phyloP scores from a whole-genome alignment of 92 coral and sea anemone species.

The Epizoanthus illoricatus region DNA sequence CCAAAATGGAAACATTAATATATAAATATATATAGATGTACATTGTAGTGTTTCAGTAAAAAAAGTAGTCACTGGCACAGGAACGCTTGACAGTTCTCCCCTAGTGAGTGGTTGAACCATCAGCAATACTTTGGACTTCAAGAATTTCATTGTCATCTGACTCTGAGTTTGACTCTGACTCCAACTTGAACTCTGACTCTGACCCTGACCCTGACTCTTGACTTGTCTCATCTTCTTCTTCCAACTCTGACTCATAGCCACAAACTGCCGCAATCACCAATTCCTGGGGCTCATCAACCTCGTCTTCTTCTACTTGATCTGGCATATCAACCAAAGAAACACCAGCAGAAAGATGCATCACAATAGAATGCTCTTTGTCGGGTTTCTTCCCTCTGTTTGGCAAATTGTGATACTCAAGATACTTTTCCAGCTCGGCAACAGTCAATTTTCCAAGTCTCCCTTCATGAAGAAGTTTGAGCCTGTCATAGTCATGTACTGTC shows the following conservation, averaged over 20 bases:
- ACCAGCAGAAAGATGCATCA: slow-evolving; percentile 22
- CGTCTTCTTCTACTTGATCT: background rate
- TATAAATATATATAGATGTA: background rate
- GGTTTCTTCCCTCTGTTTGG: slow-evolving; percentile 31
- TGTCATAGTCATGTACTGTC: slow-evolving; percentile 28
- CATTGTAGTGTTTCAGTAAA: background rate
- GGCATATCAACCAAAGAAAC: slow-evolving; percentile 14
- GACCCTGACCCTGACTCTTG: background rate
- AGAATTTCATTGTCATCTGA: background rate
- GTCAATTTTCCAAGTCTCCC: slow-evolving; percentile 35
- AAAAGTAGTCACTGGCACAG: background rate
- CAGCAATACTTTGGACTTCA: background rate
- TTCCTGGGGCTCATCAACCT: slow-evolving; percentile 3
- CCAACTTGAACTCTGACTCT: too few species aligned
- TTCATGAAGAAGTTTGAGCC: slow-evolving; percentile 10
- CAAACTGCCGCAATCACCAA: background rate
- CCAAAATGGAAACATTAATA: background rate
- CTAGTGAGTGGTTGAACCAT: background rate
- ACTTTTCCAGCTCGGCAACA: slow-evolving; percentile 28
- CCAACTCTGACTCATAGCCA: background rate
- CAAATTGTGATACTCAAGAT: slow-evolving; percentile 16
- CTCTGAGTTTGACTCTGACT: background rate
- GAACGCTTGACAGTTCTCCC: slow-evolving; percentile 4
- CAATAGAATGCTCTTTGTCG: slow-evolving; percentile 31
- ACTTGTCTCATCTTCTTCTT: background rate